Evolutionary conservation across 2,113 vertebrate genomes (phyloP), one percentile per base, ranked within the genome.

Genomic region (Colaptes auratus): DNA sequence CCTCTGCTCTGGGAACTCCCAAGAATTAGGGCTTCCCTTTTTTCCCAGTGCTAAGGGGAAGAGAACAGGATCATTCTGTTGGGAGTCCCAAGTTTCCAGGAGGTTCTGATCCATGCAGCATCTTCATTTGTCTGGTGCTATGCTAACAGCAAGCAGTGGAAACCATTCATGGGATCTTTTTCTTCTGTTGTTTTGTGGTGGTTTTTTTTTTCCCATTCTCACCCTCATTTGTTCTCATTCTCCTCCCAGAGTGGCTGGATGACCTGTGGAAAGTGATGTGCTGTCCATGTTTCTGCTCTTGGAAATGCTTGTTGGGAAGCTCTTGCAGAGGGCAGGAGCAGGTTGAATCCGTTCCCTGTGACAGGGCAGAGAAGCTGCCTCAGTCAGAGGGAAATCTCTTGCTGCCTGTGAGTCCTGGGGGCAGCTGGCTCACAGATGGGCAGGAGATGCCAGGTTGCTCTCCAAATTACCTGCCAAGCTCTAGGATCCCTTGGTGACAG

Each of bases 191-290:
- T 39, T 39, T n/a, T n/a, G n/a, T n/a, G n/a, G n/a, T 39, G 39
- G 39, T 10, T 39, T 50, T 23, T 23, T 44, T 15, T 44, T 95
- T 67, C 87, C 91, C 85, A 95, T 96, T 36, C 31, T 92, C 95
- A 95, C 91, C 72, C 50, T 91, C 96, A 92, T 92, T 87, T 80
- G 87, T 89, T 91, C 71, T 87, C 69, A 13, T 95, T 67, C 59
- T 82, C 24, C 35, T 64, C 14, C 1, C 69, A 16, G 28, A 31
- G 17, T 28, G 17, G 90, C 27, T 77, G 39, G 71, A 56, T 88
- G 64, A 50, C 15, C 69, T 95, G 77, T 94, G 93, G 55, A 69
- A 94, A 87, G 50, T 95, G 42, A 0, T 91, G 15, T 97, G 93
- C 92, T 93, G 88, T 96, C 71, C 76, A 6, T 89, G 86, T 89